A percentile compares a stretch with the other conserved stretches of the same genome.
These are phyloP conservation scores for Plodia interpunctella DNA, from an alignment of 1,140 invertebrate genomes.

Conservation along the genomic window DNA sequence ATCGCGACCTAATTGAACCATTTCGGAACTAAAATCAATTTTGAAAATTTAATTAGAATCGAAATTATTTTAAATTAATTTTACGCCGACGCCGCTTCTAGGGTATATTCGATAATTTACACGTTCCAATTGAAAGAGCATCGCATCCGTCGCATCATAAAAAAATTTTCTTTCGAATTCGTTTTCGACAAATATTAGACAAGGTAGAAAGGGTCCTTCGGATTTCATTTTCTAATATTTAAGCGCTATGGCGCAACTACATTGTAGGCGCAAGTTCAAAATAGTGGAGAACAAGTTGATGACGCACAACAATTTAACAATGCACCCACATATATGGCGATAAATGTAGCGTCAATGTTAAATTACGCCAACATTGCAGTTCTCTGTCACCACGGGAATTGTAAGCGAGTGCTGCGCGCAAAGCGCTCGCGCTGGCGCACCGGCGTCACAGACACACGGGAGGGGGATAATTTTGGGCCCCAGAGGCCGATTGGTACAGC, in stretches of 20 bases:
- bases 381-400: slow-evolving; percentile 43
- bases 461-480: slow-evolving; percentile 43
- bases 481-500: slow-evolving; percentile 35
- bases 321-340: no score
- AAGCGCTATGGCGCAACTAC: slow-evolving; percentile 41
- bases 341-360: not conserved
- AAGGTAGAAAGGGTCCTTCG: not conserved
- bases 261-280: slow-evolving; percentile 40
- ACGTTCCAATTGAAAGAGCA: slow-evolving; percentile 24
- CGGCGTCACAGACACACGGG: slow-evolving; percentile 52
- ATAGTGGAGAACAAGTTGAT: no score
- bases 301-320: no score
- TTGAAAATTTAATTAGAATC: no score
- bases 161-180: slow-evolving; percentile 2
- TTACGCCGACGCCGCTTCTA: slow-evolving; percentile 66
- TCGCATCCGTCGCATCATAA: slow-evolving; percentile 67
- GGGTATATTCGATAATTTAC: slow-evolving; percentile 17
- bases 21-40: not conserved
- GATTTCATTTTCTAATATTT: slow-evolving; percentile 15
- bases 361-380: slow-evolving; percentile 47
- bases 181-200: slow-evolving; percentile 11
- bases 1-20: not conserved
- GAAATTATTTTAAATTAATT: not conserved
- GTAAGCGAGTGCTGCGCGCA: slow-evolving; percentile 70
- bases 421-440: slow-evolving; percentile 58